Evolutionary conservation across 2,113 vertebrate genomes (phyloP), one percentile per base, ranked within the genome.

Genomic region (Hippolais icterina): DNA sequence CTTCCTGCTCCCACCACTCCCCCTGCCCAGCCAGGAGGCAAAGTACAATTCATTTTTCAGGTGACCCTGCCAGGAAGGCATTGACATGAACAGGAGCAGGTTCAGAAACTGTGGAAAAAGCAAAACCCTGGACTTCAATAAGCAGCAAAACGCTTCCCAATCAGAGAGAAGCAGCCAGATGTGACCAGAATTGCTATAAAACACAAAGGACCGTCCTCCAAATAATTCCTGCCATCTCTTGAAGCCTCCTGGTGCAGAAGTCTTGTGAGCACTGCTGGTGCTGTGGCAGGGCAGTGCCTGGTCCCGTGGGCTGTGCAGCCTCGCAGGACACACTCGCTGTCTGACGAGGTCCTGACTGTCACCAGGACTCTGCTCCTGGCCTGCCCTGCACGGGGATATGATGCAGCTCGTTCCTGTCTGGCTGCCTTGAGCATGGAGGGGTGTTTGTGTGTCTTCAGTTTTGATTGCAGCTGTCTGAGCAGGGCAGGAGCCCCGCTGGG

Each of bases 1-100:
- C 90, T 96, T 74, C 76, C 85, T 37, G 42, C 80, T 84, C 84
- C 61, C 63, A 49, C 76, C 94, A 61, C 59, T 66, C 81, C 83
- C 69, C 93, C 93, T 92, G 83, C 76, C 93, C 97, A 68, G 28
- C 78, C 68, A 74, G 87, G 75, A 56, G 95, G 87, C 63, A 97
- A 96, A 97, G 84, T 53, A 96, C 96, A 89, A 97, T 96, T 95
- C 85, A 66, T 94, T 93, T 97, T 95, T 96, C 95, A 94, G 86
- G 94, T 83, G 96, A 95, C 95, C 95, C 93, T 95, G 93, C 50
- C 28, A 77, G 54, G 77, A 97, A 94, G 90, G 85, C 84, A 11
- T 7, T 59, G 93, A 68, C 77, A 70, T 25, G 59, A 89, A 91
- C 6, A 95, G 53, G 39, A 80, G 35, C 76, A 44, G 47, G 71